Percentiles rank a stretch among this genome's conserved stretches.
These are phyloP conservation scores for Sinopyrophorus schimmeli DNA, from an alignment of 2,888 invertebrate genomes.

Conservation along the genomic window DNA sequence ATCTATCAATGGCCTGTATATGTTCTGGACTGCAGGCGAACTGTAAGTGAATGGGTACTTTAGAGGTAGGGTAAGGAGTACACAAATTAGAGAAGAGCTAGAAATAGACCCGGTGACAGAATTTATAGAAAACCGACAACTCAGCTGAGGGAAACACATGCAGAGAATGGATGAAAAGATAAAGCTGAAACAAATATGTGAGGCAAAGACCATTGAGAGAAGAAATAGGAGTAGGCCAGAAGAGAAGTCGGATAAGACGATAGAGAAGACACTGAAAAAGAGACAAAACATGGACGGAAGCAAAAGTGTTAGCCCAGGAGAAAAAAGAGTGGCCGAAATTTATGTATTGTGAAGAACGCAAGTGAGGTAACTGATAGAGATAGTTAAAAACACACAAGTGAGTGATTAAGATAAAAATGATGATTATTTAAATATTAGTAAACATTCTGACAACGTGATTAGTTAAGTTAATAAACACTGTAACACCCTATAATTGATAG, in stretches of 20 bases:
- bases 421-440: too few relatives aligned
- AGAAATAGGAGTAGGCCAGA: slow-evolving; percentile 16
- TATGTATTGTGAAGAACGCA: too few relatives aligned
- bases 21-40: too few relatives aligned
- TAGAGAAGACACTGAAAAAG: slow-evolving; percentile 4
- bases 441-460: too few relatives aligned
- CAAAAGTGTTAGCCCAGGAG: slow-evolving; percentile 10
- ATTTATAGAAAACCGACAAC: slow-evolving; percentile 26
- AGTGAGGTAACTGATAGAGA: too few relatives aligned
- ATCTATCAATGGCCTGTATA: too few relatives aligned
- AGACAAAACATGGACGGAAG: slow-evolving; percentile 9
- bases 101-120: slow-evolving; percentile 15
- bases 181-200: slow-evolving; percentile 24
- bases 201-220: slow-evolving; percentile 13
- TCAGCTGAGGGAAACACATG: slow-evolving; percentile 30
- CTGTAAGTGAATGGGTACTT: too few relatives aligned
- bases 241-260: slow-evolving; percentile 8
- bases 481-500: too few relatives aligned
- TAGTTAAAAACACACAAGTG: too few relatives aligned
- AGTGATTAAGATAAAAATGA: too few relatives aligned
- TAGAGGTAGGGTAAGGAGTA: slow-evolving; percentile 20
- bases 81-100: slow-evolving; percentile 22
- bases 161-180: slow-evolving; percentile 15
- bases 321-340: slow-evolving; percentile 9
- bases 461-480: too few relatives aligned